A percentile compares a stretch with the other conserved stretches of the same genome.
Conservation (phyloP, 2,888 invertebrate genomes). For the Metallyticus violacea region DNA sequence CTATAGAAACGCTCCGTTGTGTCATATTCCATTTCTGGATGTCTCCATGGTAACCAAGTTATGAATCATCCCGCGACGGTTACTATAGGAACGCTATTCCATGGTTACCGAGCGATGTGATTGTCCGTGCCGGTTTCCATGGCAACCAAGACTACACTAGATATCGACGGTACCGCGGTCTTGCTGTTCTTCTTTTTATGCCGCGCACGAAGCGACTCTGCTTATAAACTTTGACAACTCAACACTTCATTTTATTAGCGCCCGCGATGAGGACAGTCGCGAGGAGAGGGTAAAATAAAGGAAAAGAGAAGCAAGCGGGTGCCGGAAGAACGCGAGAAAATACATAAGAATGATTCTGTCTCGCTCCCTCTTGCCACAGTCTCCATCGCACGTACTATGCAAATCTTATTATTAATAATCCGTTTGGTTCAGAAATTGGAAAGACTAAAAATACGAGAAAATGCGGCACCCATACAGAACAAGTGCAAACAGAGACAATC, state of each 20-base stretch:
- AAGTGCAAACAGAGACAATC: background rate
- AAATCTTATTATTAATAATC: slow-evolving; percentile 28
- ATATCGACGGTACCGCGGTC: background rate
- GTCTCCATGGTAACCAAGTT: no score
- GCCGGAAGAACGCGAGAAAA: no score
- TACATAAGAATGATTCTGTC: no score
- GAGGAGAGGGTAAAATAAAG: background rate
- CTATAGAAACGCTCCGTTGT: no score
- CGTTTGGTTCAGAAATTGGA: background rate
- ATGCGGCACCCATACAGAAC: background rate
- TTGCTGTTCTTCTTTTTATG: background rate
- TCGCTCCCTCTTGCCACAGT: no score
- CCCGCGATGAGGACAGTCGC: background rate
- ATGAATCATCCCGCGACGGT: no score
- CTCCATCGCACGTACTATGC: slow-evolving; percentile 9
- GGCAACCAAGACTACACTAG: no score
- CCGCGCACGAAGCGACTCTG: background rate
- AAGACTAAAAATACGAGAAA: no score
- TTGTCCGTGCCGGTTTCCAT: no score
- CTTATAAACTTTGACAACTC: background rate
- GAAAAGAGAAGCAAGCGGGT: background rate
- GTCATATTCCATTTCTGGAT: no score
- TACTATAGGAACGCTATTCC: no score
- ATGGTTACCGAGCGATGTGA: no score
- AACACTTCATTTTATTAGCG: background rate